These are phyloP conservation scores for Turritopsis rubra DNA, from an alignment of 30 jellyfish, hydroid and myxozoan genomes.

Conservation along the genomic window DNA sequence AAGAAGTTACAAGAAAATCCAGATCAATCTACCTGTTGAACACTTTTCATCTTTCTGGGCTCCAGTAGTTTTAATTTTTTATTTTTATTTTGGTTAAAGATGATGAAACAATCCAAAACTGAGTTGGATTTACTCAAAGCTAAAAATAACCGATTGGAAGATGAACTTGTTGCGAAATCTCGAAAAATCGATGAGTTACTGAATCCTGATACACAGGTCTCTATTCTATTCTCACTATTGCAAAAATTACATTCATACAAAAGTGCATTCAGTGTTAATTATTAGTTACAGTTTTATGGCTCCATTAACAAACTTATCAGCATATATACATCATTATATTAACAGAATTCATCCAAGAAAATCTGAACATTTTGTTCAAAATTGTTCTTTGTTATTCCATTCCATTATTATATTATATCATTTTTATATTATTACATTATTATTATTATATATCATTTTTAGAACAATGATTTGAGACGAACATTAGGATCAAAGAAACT, in stretches of 20 bases:
- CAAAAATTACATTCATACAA: neutral
- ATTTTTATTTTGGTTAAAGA: slow-evolving; percentile 54
- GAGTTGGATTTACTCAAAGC: slow-evolving; percentile 66
- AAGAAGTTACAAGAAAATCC: too few relatives aligned
- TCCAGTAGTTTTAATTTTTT: too few relatives aligned
- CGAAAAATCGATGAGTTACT: slow-evolving; percentile 68
- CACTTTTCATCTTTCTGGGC: too few relatives aligned
- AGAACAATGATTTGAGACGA: slow-evolving; percentile 85
- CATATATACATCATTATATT: neutral
- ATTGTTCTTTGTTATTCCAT: too few relatives aligned
- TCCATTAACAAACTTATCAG: too few relatives aligned
- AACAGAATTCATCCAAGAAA: too few relatives aligned
- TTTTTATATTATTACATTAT: too few relatives aligned
- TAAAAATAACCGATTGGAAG: slow-evolving; percentile 68
- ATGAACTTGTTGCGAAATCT: slow-evolving; percentile 41
- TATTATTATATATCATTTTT: too few relatives aligned
- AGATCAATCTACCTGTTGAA: too few relatives aligned
- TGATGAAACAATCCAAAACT: slow-evolving; percentile 45
- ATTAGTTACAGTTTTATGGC: too few relatives aligned
- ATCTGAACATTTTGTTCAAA: neutral
- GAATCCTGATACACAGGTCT: slow-evolving; percentile 87
- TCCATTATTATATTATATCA: too few relatives aligned
- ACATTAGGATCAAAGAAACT: slow-evolving; percentile 62
- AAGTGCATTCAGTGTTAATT: too few relatives aligned
- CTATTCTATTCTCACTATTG: neutral